A percentile compares a stretch with the other conserved stretches of the same genome.
phyloP scores from a whole-genome alignment of 2,888 invertebrate species.

The Monoplex corrugatus region DNA sequence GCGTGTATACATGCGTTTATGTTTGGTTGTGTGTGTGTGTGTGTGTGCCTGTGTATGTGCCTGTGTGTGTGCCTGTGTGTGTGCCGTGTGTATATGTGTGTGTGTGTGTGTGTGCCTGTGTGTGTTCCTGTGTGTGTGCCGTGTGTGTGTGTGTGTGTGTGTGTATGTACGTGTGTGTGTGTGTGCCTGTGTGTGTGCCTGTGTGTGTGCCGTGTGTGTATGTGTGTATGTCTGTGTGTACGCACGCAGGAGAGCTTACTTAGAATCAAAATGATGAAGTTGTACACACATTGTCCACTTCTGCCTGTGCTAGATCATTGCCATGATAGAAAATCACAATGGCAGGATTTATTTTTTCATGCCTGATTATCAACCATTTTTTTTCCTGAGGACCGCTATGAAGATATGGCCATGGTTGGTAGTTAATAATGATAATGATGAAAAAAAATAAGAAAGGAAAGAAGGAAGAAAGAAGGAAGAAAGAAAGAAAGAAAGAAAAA shows the following conservation, averaged over 20 bases:
- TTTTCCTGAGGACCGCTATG: no score
- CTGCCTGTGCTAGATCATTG: no score
- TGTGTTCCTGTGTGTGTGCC: background rate
- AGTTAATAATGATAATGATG: no score
- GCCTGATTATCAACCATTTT: no score
- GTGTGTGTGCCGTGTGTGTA: background rate
- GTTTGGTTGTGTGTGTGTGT: background rate
- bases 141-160: background rate
- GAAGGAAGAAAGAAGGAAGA: no score
- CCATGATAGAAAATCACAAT: no score
- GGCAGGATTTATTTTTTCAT: no score
- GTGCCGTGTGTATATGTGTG: background rate
- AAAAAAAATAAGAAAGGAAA: no score
- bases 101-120: background rate
- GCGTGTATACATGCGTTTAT: background rate
- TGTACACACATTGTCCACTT: no score
- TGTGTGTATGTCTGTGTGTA: background rate
- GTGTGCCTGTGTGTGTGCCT: background rate
- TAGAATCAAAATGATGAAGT: background rate
- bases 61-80: background rate
- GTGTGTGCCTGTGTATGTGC: conserved; percentile 13
- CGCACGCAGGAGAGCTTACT: background rate
- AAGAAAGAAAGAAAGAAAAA: no score
- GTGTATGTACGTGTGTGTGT: background rate
- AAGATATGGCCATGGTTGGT: no score